Evolutionary conservation across 23 tunicate species (phyloP), one percentile per base, ranked within the genome.

Genomic region (Trididemnum miniatum): DNA sequence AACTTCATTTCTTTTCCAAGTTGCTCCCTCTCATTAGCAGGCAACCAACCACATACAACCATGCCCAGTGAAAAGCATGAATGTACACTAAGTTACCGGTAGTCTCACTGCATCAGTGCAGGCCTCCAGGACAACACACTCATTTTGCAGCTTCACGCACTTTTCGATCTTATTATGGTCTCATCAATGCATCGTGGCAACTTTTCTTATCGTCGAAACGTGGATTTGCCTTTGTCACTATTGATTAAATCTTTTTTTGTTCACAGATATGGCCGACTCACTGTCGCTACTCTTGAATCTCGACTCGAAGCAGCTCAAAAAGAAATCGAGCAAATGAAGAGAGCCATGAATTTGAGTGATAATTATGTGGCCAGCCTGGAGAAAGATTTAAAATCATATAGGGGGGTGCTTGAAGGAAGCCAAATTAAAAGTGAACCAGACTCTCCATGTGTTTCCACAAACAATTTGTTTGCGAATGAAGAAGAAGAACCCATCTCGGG

Each of bases 211-310:
- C n/a, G n/a, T n/a, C n/a, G n/a, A n/a, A n/a, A n/a, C n/a, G n/a
- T n/a, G n/a, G n/a, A n/a, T n/a, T n/a, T n/a, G n/a, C n/a, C n/a
- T n/a, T n/a, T n/a, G n/a, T n/a, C n/a, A n/a, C n/a, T n/a, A n/a
- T 44, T 44, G 54, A 15, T 44, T 44, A 44, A 62, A 26, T 32
- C 35, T 25, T 23, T 24, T 26, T 34, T 67, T 79, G 9, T 26
- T 79, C 71, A 35, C 75, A 91, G 90, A 34, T 82, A 86, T 60
- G 81, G 97, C 2, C 84, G 97, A 0, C 78, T 83, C 29, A 85
- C 90, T 20, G 97, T 91, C 31, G 97, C 97, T 35, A 85, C 90
- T 3, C 59, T 91, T 71, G 87, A 91, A 63, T 39, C 87, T 1
- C 72, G 87, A 18, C 59, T 91, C 38, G 84, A 91, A 52, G 65